Evolutionary conservation across 2,113 vertebrate species (phyloP).

Genomic region (Chlamydotis undulata): DNA sequence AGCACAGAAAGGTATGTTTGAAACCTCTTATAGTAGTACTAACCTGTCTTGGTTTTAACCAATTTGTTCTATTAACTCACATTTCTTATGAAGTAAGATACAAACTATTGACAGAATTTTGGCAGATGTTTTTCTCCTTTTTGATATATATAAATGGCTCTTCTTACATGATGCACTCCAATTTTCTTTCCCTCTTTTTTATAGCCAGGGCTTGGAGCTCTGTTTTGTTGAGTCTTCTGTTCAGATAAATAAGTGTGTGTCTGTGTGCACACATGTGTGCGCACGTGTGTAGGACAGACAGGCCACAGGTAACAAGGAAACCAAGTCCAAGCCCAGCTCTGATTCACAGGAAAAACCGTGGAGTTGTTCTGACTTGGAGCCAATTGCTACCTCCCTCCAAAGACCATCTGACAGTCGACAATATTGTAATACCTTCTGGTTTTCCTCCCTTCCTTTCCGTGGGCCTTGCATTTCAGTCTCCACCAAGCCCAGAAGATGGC

Average conservation of each 20-base stretch:
- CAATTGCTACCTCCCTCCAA: not conserved
- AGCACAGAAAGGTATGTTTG: not conserved
- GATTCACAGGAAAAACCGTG: not conserved
- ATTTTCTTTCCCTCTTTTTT: not conserved
- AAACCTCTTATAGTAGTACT: not conserved
- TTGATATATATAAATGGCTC: not conserved
- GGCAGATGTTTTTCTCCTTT: not conserved
- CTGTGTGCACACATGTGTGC: too few species aligned
- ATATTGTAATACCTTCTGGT: not conserved
- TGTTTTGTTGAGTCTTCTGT: not conserved
- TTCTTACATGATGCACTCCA: not conserved
- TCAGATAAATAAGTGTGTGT: not conserved
- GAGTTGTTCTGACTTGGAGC: not conserved
- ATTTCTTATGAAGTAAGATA: not conserved
- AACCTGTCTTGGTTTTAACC: not conserved
- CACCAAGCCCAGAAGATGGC: not conserved
- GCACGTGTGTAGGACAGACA: not conserved
- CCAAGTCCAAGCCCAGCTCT: not conserved
- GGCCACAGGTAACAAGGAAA: not conserved
- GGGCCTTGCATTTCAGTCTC: not conserved
- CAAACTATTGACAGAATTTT: not conserved
- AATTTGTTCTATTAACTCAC: not conserved
- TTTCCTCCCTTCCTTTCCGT: not conserved
- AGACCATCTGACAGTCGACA: not conserved
- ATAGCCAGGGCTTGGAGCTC: not conserved